phyloP scores from a whole-genome alignment of 2,113 vertebrate species.

The Hoplias malabaricus region DNA sequence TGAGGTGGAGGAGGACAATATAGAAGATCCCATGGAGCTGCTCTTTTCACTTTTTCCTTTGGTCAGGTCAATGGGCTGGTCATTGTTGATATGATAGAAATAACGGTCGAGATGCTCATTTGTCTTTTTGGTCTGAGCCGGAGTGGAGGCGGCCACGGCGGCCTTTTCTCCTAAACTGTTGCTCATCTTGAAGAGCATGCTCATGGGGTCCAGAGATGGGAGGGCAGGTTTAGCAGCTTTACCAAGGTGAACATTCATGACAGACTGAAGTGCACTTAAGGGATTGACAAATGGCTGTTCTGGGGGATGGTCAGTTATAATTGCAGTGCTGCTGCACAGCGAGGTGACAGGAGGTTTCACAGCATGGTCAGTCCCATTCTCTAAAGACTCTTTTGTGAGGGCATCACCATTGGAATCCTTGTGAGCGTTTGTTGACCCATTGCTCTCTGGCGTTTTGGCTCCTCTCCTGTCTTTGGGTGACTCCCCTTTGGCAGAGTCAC shows the following conservation, averaged over 20 bases:
- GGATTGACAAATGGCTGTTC: constrained; percentile 98
- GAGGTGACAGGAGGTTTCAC: constrained; percentile 75
- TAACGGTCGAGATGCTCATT: constrained; percentile 93
- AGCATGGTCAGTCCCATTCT: constrained; percentile 84
- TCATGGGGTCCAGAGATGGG: constrained; percentile 96
- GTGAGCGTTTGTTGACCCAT: constrained; percentile 66
- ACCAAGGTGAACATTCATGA: constrained; percentile 98
- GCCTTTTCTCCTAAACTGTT: constrained; percentile 98
- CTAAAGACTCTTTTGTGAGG: constrained; percentile 76
- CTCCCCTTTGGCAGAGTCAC: constrained; percentile 80
- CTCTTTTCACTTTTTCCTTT: constrained; percentile 93
- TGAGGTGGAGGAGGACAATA: constrained; percentile 88
- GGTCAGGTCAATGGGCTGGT: constrained; percentile 98
- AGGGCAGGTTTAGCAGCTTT: constrained; percentile 96
- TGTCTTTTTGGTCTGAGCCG: constrained; percentile 88
- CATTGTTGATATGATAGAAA: constrained; percentile 93
- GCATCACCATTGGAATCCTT: constrained; percentile 80
- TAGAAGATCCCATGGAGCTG: constrained; percentile 85
- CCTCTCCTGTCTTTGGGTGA: constrained; percentile 76
- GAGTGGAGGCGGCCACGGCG: constrained; percentile 85
- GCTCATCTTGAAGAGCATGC: constrained; percentile 99
- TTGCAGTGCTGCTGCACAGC: constrained; percentile 88
- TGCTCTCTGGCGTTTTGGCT: constrained; percentile 83
- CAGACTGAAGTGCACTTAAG: constrained; percentile 95
- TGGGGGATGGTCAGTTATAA: constrained; percentile 96